These are phyloP conservation scores for Tachina fera DNA, from an alignment of 2,888 invertebrate genomes.

Conservation along the genomic window DNA sequence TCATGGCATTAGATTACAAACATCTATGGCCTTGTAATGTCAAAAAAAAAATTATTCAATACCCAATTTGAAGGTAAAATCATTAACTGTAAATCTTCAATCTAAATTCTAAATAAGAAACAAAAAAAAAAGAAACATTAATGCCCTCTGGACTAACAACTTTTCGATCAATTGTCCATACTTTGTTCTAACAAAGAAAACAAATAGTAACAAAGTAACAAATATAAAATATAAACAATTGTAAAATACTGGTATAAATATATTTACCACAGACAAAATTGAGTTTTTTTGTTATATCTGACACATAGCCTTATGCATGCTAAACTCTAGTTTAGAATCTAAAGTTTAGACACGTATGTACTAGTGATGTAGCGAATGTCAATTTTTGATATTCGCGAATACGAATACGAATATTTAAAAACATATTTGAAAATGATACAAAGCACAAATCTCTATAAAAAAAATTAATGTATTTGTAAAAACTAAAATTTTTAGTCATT, in stretches of 20 bases:
- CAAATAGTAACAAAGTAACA: slow-evolving; percentile 9
- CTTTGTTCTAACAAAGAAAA: slow-evolving; percentile 7
- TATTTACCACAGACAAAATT: slow-evolving; percentile 50
- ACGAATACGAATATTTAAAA: too few species aligned
- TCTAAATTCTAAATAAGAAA: neutral
- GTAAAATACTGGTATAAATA: slow-evolving; percentile 38
- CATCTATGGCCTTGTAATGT: slow-evolving; percentile 12
- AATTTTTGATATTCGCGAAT: too few species aligned
- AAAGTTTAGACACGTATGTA: neutral
- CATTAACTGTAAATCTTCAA: slow-evolving; percentile 45
- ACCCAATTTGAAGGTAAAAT: slow-evolving; percentile 46
- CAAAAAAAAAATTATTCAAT: slow-evolving; percentile 35
- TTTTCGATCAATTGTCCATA: slow-evolving; percentile 37
- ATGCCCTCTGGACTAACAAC: slow-evolving; percentile 15
- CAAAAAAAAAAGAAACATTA: neutral
- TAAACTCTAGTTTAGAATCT: too few species aligned
- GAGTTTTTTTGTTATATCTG: slow-evolving; percentile 41
- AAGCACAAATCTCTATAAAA: too few species aligned
- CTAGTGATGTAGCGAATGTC: too few species aligned
- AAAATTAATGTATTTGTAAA: too few species aligned
- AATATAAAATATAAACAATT: slow-evolving; percentile 27
- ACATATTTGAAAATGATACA: too few species aligned
- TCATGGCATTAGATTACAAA: slow-evolving; percentile 40
- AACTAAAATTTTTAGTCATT: too few species aligned
- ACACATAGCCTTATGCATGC: neutral